Conservation (phyloP, 2,888 invertebrate genomes). For the Amphipyra tragopoginis region DNA sequence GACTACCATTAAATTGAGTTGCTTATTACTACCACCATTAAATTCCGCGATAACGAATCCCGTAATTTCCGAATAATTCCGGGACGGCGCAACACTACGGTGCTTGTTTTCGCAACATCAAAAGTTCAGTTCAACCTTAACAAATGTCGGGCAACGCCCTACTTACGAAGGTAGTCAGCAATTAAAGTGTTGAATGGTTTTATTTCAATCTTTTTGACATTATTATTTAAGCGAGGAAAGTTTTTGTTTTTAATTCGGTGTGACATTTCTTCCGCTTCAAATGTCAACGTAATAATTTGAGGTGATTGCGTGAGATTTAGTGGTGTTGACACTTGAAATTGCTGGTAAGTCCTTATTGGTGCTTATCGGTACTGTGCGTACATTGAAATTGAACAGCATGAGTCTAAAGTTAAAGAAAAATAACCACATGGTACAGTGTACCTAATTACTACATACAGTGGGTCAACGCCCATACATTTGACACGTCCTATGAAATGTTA, state of each 20-base stretch:
- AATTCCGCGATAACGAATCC: conserved; percentile 51
- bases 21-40: conserved; percentile 52
- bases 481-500: too few species aligned
- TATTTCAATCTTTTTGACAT: conserved; percentile 31
- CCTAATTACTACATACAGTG: too few species aligned
- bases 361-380: conserved; percentile 12
- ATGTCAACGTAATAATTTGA: conserved; percentile 48
- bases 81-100: conserved; percentile 30
- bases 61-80: conserved; percentile 31
- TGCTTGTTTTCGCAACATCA: conserved; percentile 58
- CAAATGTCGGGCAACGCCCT: conserved; percentile 67
- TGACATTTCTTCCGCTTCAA: conserved; percentile 59
- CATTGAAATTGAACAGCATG: too few species aligned
- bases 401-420: too few species aligned
- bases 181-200: conserved; percentile 53
- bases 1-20: conserved; percentile 48
- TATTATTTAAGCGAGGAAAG: conserved; percentile 31
- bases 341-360: conserved; percentile 12
- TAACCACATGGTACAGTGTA: too few species aligned
- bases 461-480: too few species aligned
- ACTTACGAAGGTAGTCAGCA: conserved; percentile 62
- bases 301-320: conserved; percentile 35
- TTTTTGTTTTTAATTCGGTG: conserved; percentile 35
- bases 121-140: conserved; percentile 66
- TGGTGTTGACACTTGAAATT: conserved; percentile 10